These are phyloP conservation scores for Panagrolaimus sp. DNA, from an alignment of 1,140 invertebrate genomes.

Conservation along the genomic window DNA sequence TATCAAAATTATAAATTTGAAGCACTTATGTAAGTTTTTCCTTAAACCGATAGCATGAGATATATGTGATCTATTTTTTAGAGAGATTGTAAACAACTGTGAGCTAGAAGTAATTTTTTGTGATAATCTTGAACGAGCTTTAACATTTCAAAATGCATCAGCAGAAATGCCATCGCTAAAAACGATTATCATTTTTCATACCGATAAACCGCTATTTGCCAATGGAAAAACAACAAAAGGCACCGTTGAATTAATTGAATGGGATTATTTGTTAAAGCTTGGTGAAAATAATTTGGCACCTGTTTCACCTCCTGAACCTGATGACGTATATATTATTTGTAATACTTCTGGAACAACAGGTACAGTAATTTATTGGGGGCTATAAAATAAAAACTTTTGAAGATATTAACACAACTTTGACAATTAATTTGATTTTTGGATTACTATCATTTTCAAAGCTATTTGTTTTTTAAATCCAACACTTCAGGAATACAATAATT, in stretches of 20 bases:
- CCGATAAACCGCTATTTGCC: conserved; percentile 2
- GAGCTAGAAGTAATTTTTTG: conserved; percentile 45
- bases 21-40: conserved; percentile 33
- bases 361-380: no score
- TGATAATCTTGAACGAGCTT: conserved; percentile 34
- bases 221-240: not conserved
- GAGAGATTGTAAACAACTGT: conserved; percentile 45
- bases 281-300: conserved; percentile 24
- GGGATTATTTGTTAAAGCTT: conserved; percentile 26
- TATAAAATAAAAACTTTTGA: no score
- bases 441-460: no score
- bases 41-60: no score
- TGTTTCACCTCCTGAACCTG: conserved; percentile 68
- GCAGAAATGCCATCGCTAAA: conserved; percentile 31
- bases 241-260: conserved; percentile 27
- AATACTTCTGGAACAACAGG: conserved; percentile 96
- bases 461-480: no score
- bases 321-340: conserved; percentile 83
- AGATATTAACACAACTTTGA: no score
- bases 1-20: conserved; percentile 51
- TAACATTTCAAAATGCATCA: conserved; percentile 25
- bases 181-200: conserved; percentile 33
- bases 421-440: no score
- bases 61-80: conserved; percentile 22
- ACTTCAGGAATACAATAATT: no score